A percentile compares a stretch with the other conserved stretches of the same genome.
Evolutionary conservation across 1,140 invertebrate species (phyloP).

Genomic region (Drosophila ambigua): DNA sequence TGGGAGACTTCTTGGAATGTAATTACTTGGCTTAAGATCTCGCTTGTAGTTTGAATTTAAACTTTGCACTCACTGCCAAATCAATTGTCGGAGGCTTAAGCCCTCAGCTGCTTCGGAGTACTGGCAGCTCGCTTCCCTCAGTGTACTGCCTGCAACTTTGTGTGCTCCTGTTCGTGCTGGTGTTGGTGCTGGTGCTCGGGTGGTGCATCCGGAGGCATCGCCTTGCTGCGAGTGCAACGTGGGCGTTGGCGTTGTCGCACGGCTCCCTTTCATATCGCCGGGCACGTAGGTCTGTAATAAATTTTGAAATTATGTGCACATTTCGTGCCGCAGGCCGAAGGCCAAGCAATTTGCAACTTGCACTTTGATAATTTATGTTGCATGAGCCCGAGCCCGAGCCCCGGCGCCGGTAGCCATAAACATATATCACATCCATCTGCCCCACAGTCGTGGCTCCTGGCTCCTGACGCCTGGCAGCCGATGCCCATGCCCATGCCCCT

Average conservation of each 20-base stretch:
- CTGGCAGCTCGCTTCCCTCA: too few relatives aligned
- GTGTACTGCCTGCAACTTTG: too few relatives aligned
- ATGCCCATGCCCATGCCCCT: slow-evolving; percentile 13
- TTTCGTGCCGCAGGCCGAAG: slow-evolving; percentile 68
- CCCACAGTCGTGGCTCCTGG: not conserved
- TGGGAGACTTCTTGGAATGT: too few relatives aligned
- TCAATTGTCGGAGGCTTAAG: too few relatives aligned
- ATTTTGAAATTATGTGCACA: slow-evolving; percentile 80
- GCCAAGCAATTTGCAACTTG: slow-evolving; percentile 79
- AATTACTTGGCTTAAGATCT: too few relatives aligned
- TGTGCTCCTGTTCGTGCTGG: too few relatives aligned
- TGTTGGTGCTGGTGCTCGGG: too few relatives aligned
- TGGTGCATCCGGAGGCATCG: not conserved
- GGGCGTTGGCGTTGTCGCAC: not conserved
- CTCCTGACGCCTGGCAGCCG: not conserved
- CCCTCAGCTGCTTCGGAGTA: too few relatives aligned
- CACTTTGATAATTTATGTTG: slow-evolving; percentile 80
- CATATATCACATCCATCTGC: slow-evolving; percentile 47
- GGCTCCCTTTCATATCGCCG: slow-evolving; percentile 66
- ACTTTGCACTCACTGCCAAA: too few relatives aligned
- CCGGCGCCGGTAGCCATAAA: slow-evolving; percentile 43
- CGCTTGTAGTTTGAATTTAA: too few relatives aligned
- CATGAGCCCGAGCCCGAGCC: slow-evolving; percentile 38
- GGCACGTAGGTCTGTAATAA: slow-evolving; percentile 77
- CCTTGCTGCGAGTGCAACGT: slow-evolving; percentile 14